Evolutionary conservation across 2,888 invertebrate genomes (phyloP), one percentile per base, ranked within the genome.

Genomic region (Norana najaformis): DNA sequence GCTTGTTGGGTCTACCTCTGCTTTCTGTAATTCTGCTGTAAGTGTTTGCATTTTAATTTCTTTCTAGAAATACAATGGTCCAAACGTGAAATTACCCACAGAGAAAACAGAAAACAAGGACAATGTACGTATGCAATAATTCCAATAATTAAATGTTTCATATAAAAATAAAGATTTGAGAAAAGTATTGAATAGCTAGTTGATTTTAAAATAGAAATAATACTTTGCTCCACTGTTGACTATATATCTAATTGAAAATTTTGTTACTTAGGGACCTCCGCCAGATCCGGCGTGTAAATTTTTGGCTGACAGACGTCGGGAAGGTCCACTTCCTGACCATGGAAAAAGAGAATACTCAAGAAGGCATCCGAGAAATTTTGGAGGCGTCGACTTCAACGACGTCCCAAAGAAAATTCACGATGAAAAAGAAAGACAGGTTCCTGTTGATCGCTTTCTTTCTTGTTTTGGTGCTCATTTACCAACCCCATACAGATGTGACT

Each of bases 241-340:
- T 18, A 20, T 14, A 14, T 37, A 85, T 8, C 85, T 5, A 23
- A 6, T 14, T 53, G 47, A 16, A 89, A 23, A 35, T 53, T 47
- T 69, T 23, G 89, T 69, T 89, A 14, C 20, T 90, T 89, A 91
- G 93, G 94, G 93, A 83, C 94, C 94, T 47, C 94, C 94, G 89
- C 94, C 94, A 89, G 94, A 94, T 92, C 94, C 94, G 16, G 91
- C 92, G 34, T 94, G 93, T 91, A 94, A 93, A 91, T 94, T 94
- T 91, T 92, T 94, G 90, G 92, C 93, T 34, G 94, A 94, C 91
- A 92, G 93, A 82, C 91, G 93, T 38, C 92, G 94, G 82, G 93
- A 94, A 90, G 91, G 90, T 39, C 36, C 82, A 20, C 37, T 85
- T 85, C 38, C 69, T 90, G 88, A 88, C n/a, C n/a, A n/a, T 14